Percentiles rank a stretch among this genome's conserved stretches.
These are phyloP conservation scores for Onychomys leucogaster DNA, from an alignment of 2,797 vertebrate species.

Conservation along the genomic window DNA sequence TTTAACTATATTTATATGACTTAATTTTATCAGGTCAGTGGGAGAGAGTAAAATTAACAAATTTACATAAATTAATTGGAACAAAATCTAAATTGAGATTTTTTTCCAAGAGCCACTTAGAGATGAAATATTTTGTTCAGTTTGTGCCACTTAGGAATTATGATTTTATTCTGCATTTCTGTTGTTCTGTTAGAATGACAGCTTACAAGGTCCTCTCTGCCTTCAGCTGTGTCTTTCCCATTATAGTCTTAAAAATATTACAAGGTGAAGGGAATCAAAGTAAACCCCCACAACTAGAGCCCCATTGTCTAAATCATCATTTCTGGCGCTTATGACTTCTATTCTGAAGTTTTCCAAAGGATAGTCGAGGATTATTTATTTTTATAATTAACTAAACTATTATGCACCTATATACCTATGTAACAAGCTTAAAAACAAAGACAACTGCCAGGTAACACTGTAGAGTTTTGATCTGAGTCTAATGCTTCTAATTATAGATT, in stretches of 20 bases:
- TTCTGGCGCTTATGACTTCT: constrained; percentile 19
- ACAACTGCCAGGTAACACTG: not conserved
- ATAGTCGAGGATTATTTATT: constrained; percentile 2
- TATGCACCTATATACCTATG: not conserved
- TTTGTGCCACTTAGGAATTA: constrained; percentile 66
- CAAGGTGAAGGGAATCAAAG: not conserved
- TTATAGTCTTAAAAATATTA: not conserved
- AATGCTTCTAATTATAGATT: constrained; percentile 40
- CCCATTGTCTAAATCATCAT: not conserved
- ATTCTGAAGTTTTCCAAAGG: not conserved
- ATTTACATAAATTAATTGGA: constrained; percentile 72
- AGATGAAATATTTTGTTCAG: constrained; percentile 72
- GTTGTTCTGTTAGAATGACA: constrained; percentile 39
- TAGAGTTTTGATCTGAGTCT: constrained; percentile 21
- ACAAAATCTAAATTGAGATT: constrained; percentile 72
- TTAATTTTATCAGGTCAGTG: not conserved
- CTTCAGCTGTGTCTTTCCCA: not conserved
- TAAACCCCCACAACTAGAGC: not conserved
- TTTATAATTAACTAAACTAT: constrained; percentile 56
- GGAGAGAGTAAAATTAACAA: constrained; percentile 47
- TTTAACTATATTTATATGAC: not conserved
- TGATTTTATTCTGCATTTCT: constrained; percentile 20
- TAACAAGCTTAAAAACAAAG: constrained; percentile 53
- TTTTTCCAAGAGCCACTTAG: constrained; percentile 79
- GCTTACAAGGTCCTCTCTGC: not conserved